A percentile compares a stretch with the other conserved stretches of the same genome.
These are phyloP conservation scores for Drosophila littoralis DNA, from an alignment of 1,140 invertebrate species.

Conservation along the genomic window DNA sequence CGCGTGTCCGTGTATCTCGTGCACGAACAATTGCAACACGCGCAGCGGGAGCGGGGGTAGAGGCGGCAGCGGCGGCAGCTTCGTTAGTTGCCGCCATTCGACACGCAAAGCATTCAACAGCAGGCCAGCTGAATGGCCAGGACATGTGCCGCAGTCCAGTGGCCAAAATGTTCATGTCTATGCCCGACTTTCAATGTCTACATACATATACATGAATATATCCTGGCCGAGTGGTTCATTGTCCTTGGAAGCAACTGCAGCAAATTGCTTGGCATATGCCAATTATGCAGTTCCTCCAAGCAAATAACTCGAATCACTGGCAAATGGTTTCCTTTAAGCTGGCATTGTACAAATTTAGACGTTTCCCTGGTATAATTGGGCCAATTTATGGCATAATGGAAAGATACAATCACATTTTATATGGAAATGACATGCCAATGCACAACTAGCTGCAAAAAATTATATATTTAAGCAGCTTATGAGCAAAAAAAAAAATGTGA, in stretches of 20 bases:
- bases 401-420: background rate
- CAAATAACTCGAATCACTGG: conserved; percentile 43
- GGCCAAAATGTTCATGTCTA: conserved; percentile 35
- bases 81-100: conserved; percentile 36
- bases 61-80: background rate
- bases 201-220: background rate
- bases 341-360: conserved; percentile 10
- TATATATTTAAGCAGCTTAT: background rate
- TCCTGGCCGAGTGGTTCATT: conserved; percentile 17
- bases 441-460: background rate
- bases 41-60: conserved; percentile 21
- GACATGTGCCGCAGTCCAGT: conserved; percentile 7
- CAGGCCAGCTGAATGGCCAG: conserved; percentile 34
- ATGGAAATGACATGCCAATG: background rate
- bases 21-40: conserved; percentile 62
- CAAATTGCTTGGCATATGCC: conserved; percentile 42
- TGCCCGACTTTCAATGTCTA: background rate
- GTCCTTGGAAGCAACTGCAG: conserved; percentile 41
- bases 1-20: conserved; percentile 71
- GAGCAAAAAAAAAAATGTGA: background rate
- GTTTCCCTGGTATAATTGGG: conserved; percentile 5
- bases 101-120: conserved; percentile 43
- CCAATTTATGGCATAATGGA: background rate
- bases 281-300: conserved; percentile 46
- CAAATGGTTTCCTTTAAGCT: conserved; percentile 1